Evolutionary conservation across 2,888 invertebrate genomes (phyloP).

Genomic region (Bugulina stolonifera): DNA sequence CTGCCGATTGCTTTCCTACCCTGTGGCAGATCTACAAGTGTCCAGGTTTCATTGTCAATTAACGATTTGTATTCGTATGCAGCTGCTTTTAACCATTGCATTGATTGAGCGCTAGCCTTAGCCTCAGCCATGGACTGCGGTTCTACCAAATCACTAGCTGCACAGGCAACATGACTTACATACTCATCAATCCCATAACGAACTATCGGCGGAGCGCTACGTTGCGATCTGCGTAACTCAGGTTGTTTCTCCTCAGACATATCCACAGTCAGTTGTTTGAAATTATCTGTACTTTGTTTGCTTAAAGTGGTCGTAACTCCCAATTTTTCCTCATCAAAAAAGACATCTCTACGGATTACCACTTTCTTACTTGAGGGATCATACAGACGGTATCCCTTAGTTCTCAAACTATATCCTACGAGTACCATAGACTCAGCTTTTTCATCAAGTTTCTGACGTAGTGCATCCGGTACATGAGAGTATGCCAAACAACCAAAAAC

Average conservation of each 20-base stretch:
- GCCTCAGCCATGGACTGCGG: not conserved
- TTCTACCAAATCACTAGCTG: not conserved
- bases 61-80: slow-evolving; percentile 14
- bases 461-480: not conserved
- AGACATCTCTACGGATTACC: not conserved
- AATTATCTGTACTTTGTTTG: too few relatives aligned
- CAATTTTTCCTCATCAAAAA: not conserved
- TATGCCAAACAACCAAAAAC: slow-evolving; percentile 7
- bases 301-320: too few relatives aligned
- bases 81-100: slow-evolving; percentile 24
- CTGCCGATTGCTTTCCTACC: too few relatives aligned
- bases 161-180: not conserved
- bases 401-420: not conserved
- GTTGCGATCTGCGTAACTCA: not conserved
- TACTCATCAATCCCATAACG: slow-evolving; percentile 10
- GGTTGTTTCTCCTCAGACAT: too few relatives aligned
- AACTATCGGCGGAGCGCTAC: not conserved
- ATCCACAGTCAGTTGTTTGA: too few relatives aligned
- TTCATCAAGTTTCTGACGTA: not conserved
- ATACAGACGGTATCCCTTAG: not conserved
- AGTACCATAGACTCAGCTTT: not conserved
- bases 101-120: not conserved
- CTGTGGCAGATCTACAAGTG: slow-evolving; percentile 24
- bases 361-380: not conserved
- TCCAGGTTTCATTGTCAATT: slow-evolving; percentile 26